Conservation (phyloP, 1,140 invertebrate species). For the Pentalonia nigronervosa region DNA sequence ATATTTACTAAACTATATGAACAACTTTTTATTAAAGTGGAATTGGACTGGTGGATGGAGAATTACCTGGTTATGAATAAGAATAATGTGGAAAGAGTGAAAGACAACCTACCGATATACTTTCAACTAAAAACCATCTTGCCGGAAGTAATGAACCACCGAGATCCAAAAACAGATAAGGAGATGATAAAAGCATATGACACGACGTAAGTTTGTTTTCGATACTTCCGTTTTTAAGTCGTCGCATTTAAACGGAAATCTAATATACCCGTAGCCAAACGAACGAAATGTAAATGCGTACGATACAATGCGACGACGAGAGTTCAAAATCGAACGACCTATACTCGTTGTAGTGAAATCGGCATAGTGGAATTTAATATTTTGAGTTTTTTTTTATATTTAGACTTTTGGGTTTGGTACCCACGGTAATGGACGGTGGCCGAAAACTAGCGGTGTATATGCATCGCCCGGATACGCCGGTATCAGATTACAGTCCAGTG, state of each 20-base stretch:
- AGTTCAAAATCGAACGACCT: background rate
- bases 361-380: conserved; percentile 16
- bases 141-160: conserved; percentile 37
- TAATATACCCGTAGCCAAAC: background rate
- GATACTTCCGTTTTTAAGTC: background rate
- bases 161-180: conserved; percentile 43
- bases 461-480: background rate
- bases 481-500: conserved; percentile 38
- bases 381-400: background rate
- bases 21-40: conserved; percentile 41
- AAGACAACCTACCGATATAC: conserved; percentile 51
- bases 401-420: conserved; percentile 33
- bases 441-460: conserved; percentile 17
- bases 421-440: conserved; percentile 39
- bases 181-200: conserved; percentile 27
- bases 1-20: background rate
- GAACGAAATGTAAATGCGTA: background rate
- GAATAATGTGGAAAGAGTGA: conserved; percentile 48
- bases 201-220: conserved; percentile 39
- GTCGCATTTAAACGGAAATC: background rate
- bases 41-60: conserved; percentile 55
- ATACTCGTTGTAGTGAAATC: background rate
- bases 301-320: background rate
- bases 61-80: conserved; percentile 59
- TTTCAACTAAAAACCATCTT: conserved; percentile 57